phyloP scores from a whole-genome alignment of 64 coral and sea anemone species.

The Pocillopora verrucosa region DNA sequence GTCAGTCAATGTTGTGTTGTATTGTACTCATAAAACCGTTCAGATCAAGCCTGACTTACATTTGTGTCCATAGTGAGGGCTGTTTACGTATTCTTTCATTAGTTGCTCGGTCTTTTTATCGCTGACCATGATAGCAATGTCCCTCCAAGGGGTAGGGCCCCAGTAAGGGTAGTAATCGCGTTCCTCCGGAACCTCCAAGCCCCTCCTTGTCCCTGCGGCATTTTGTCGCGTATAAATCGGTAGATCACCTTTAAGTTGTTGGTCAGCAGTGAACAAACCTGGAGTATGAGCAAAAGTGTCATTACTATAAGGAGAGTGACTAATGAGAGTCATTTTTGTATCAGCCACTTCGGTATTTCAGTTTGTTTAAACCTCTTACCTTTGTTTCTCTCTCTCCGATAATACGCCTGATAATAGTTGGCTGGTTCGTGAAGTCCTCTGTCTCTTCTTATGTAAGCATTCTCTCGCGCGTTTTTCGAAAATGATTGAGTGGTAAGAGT shows the following conservation, averaged over 20 bases:
- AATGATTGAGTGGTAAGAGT: background rate
- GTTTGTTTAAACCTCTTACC: background rate
- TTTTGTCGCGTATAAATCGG: constrained; percentile 77
- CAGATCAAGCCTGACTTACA: background rate
- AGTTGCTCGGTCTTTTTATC: background rate
- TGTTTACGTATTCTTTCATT: constrained; percentile 21
- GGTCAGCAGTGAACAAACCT: constrained; percentile 30
- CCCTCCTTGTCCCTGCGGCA: constrained; percentile 55
- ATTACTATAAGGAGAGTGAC: too few species aligned
- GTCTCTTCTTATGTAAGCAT: background rate
- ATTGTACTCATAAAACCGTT: background rate
- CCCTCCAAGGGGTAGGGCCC: constrained; percentile 76
- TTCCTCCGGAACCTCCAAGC: constrained; percentile 71
- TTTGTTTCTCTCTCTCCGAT: constrained; percentile 41
- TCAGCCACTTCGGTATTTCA: background rate
- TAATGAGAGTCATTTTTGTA: too few species aligned
- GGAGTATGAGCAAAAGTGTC: background rate
- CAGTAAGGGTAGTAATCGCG: constrained; percentile 81
- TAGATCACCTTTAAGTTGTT: constrained; percentile 40
- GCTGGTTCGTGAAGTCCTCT: constrained; percentile 18
- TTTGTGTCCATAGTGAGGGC: constrained; percentile 1
- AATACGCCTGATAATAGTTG: constrained; percentile 23
- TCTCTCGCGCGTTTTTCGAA: background rate
- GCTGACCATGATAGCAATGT: constrained; percentile 39
- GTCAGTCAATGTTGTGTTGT: background rate